Conservation (phyloP, 2,113 vertebrate genomes). For the Cranoglanis bouderius region DNA sequence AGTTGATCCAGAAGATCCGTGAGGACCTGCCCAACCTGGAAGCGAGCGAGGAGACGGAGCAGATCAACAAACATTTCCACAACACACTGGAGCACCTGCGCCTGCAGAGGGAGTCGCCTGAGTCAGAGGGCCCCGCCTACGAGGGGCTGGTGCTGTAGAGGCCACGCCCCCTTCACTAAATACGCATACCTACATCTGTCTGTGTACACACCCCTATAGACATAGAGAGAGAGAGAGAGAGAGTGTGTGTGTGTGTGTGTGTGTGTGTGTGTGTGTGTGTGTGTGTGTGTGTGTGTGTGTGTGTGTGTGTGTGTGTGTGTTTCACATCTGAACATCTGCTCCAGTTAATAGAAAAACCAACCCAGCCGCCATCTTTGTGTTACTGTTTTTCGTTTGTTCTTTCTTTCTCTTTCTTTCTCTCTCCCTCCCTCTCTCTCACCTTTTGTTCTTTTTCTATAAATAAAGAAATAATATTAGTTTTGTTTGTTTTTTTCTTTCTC, state of each 20-base stretch:
- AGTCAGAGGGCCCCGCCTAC: constrained; percentile 91
- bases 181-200: constrained; percentile 50
- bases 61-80: constrained; percentile 99
- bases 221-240: constrained; percentile 45
- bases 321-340: neutral
- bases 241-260: constrained; percentile 10
- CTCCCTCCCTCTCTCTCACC: neutral
- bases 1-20: constrained; percentile 97
- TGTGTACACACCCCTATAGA: constrained; percentile 45
- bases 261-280: neutral
- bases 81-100: constrained; percentile 98
- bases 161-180: constrained; percentile 27
- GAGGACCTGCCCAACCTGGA: constrained; percentile 97
- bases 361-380: constrained; percentile 4
- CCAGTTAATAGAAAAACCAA: constrained; percentile 12
- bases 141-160: constrained; percentile 86
- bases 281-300: constrained; percentile 1
- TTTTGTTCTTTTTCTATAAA: neutral
- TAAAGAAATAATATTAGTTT: neutral
- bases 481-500: neutral
- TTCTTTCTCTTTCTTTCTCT: neutral
- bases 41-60: constrained; percentile 96
- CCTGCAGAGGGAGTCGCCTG: constrained; percentile 89
- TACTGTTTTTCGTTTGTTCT: neutral
- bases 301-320: constrained; percentile 22